Evolutionary conservation across 2,888 invertebrate genomes (phyloP).

Genomic region (Nasonia oneida): DNA sequence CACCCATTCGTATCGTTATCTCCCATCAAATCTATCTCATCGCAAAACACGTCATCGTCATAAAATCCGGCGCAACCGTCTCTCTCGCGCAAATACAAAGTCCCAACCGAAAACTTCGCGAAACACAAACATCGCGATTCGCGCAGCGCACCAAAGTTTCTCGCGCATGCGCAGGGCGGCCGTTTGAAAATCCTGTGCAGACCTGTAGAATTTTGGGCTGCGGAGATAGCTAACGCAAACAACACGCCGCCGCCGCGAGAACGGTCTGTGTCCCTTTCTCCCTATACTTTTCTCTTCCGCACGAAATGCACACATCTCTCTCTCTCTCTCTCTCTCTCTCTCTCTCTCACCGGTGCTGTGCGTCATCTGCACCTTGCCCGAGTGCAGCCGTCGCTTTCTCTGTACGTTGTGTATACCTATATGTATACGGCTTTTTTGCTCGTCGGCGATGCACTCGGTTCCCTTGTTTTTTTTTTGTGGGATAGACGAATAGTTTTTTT

Average conservation of each 20-base stretch:
- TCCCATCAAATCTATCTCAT: too few species aligned
- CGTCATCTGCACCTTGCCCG: conserved; percentile 58
- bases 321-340: neutral
- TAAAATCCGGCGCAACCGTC: neutral
- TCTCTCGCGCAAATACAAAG: neutral
- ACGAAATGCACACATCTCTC: conserved; percentile 5
- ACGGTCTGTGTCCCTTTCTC: neutral
- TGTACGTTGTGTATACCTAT: neutral
- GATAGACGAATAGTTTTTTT: neutral
- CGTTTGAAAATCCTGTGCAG: conserved; percentile 35
- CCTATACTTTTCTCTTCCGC: neutral
- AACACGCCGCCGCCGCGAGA: neutral
- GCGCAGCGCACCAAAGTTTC: neutral
- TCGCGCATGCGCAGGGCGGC: conserved; percentile 20
- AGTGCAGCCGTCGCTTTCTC: conserved; percentile 26
- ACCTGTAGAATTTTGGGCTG: conserved; percentile 42
- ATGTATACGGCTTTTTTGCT: neutral
- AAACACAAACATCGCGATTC: neutral
- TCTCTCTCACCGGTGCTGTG: neutral
- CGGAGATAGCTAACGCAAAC: neutral
- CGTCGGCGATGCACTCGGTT: neutral
- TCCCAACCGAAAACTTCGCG: conserved; percentile 13
- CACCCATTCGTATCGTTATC: too few species aligned
- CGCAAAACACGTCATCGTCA: neutral
- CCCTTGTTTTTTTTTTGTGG: neutral